These are phyloP conservation scores for Galerucella pusilla DNA, from an alignment of 2,888 invertebrate species.

Conservation along the genomic window DNA sequence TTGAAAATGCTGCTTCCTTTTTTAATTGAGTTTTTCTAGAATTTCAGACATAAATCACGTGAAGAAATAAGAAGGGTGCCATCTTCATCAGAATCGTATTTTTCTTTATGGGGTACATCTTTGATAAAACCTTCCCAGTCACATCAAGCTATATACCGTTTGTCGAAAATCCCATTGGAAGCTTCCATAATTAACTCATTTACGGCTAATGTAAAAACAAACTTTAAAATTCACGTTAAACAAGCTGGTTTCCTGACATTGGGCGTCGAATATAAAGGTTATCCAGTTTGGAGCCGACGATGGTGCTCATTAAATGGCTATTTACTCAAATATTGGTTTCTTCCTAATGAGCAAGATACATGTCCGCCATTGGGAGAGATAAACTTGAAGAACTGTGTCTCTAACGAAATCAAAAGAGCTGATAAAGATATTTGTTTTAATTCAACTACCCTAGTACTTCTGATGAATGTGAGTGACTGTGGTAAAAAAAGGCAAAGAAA, in stretches of 20 bases:
- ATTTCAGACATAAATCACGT: background rate
- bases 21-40: slow-evolving; percentile 17
- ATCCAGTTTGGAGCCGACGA: slow-evolving; percentile 37
- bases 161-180: slow-evolving; percentile 17
- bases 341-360: slow-evolving; percentile 32
- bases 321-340: slow-evolving; percentile 38
- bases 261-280: slow-evolving; percentile 23
- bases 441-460: slow-evolving; percentile 31
- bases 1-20: background rate
- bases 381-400: slow-evolving; percentile 27
- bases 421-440: slow-evolving; percentile 31
- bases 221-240: slow-evolving; percentile 19
- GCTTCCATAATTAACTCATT: slow-evolving; percentile 23
- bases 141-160: slow-evolving; percentile 8
- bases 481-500: background rate
- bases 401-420: slow-evolving; percentile 22
- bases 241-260: slow-evolving; percentile 33
- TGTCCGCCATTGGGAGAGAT: slow-evolving; percentile 30
- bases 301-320: slow-evolving; percentile 40
- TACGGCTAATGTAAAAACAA: slow-evolving; percentile 20
- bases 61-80: slow-evolving; percentile 8
- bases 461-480: slow-evolving; percentile 10
- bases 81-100: slow-evolving; percentile 12
- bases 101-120: slow-evolving; percentile 25
- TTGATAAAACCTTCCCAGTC: slow-evolving; percentile 19